Conservation (phyloP, 37 sponge, comb jelly and placozoan genomes). For the Beroe ovata region DNA sequence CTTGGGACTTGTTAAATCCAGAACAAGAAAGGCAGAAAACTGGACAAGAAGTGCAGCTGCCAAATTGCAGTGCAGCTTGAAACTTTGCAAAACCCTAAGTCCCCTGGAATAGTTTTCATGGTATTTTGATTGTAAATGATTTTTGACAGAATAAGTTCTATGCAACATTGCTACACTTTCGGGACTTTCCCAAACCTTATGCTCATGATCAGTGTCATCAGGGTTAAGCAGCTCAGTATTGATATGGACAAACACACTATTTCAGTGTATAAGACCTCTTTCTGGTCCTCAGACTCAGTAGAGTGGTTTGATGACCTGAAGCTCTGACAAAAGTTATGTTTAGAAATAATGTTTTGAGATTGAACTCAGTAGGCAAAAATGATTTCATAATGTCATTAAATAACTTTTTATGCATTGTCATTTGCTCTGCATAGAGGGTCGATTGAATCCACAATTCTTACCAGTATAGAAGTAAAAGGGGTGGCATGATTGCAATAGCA, state of each 20-base stretch:
- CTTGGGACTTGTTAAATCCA: not conserved
- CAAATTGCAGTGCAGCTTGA: slow-evolving; percentile 45
- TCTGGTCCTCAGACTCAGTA: too few relatives aligned
- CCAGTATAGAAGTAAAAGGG: slow-evolving; percentile 48
- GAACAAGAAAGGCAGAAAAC: not conserved
- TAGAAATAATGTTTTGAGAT: too few relatives aligned
- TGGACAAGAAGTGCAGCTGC: slow-evolving; percentile 49
- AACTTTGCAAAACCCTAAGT: slow-evolving; percentile 37
- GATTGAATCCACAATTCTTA: not conserved
- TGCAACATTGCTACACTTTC: too few relatives aligned
- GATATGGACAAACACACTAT: slow-evolving; percentile 10
- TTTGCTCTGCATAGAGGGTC: too few relatives aligned
- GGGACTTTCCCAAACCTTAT: too few relatives aligned
- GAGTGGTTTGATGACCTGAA: not conserved
- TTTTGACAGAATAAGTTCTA: too few relatives aligned
- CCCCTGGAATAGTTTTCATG: not conserved
- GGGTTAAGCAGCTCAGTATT: not conserved
- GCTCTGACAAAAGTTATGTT: too few relatives aligned
- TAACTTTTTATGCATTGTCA: too few relatives aligned
- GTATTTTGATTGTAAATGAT: too few relatives aligned
- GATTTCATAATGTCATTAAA: too few relatives aligned
- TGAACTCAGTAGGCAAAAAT: too few relatives aligned
- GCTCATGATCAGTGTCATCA: not conserved
- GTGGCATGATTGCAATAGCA: slow-evolving; percentile 58
- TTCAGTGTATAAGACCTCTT: not conserved